Conservation (phyloP, 2,888 invertebrate genomes). For the Nomada ruficornis region DNA sequence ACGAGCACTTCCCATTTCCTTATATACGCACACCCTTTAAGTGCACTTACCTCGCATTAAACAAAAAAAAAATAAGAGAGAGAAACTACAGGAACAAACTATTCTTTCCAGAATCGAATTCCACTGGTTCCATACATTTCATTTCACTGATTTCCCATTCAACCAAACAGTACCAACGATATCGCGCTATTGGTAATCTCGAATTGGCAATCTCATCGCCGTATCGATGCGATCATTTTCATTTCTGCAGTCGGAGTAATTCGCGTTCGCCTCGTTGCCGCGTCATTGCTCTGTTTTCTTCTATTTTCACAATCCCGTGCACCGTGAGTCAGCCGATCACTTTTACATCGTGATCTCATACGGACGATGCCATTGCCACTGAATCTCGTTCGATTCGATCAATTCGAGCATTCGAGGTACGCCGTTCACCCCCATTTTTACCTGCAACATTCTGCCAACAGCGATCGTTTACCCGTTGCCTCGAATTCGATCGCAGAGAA, state of each 20-base stretch:
- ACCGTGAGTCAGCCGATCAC: slow-evolving; percentile 25
- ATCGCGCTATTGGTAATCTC: not conserved
- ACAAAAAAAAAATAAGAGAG: too few species aligned
- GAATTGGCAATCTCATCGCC: not conserved
- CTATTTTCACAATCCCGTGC: slow-evolving; percentile 27
- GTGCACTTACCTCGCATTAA: not conserved
- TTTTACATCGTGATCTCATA: slow-evolving; percentile 14
- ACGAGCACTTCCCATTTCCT: slow-evolving; percentile 15
- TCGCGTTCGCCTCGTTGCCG: slow-evolving; percentile 15
- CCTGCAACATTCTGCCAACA: too few species aligned
- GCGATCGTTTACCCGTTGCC: not conserved
- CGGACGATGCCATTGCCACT: not conserved
- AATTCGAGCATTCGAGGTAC: not conserved
- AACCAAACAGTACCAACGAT: too few species aligned
- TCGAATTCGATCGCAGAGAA: not conserved
- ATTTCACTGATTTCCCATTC: not conserved
- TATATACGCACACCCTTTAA: not conserved
- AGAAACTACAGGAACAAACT: not conserved
- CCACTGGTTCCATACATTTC: not conserved
- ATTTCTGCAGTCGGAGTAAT: slow-evolving; percentile 21
- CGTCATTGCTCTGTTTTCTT: slow-evolving; percentile 17
- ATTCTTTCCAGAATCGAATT: not conserved
- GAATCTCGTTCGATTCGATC: not conserved
- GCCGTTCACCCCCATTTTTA: not conserved
- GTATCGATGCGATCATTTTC: not conserved